Base-by-base conservation (phyloP, 2,797 vertebrate species). In the Sebastes jordani region DNA sequence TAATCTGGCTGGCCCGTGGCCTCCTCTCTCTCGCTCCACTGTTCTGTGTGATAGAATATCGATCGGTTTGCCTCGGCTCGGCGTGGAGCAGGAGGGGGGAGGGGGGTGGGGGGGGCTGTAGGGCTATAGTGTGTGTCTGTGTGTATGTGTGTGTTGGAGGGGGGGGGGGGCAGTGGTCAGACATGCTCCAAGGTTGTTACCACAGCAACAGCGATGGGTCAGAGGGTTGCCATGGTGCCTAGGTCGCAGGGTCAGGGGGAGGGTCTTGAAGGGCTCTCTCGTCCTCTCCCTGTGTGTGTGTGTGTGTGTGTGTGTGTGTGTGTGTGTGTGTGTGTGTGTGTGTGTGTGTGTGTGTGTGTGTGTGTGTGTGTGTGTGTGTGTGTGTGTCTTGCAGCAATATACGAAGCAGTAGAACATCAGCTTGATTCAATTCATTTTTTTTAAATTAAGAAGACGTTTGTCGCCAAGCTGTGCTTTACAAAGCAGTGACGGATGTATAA, bases 31-130 rank as follows among this genome's bases (percentile, higher is more conserved):
- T 93, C 95, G 95, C 95, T 96, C 94, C 95, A 96, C 95, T 96
- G 95, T 96, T 96, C 95, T 96, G 95, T 96, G 95, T 95, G 95
- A 96, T 96, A 95, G 95, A 95, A 95, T 96, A 96, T 96, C 95
- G 95, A 96, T 96, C 95, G 95, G 95, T 90, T 94, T 92, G 91
- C 95, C 94, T 95, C 93, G 85, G 88, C 94, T 93, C 91, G 79
- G 89, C 84, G 91, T 90, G 91, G 84, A 93, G 93, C 90, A 72
- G 27, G 27, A 2, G 7, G 30, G 30, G 8, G 7, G 30, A 86
- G 68, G 2, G 32, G 32, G 9, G 32, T 9, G 86, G 68, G 2
- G 32, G 32, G 9, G 32, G 32, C 67, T 82, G 80, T 63, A 68
- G 78, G 91, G 86, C 72, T 87, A 78, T 64, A 46, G 74, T 74